These are phyloP conservation scores for Ophthalmolycus amberensis DNA, from an alignment of 2,113 vertebrate species.

Conservation along the genomic window DNA sequence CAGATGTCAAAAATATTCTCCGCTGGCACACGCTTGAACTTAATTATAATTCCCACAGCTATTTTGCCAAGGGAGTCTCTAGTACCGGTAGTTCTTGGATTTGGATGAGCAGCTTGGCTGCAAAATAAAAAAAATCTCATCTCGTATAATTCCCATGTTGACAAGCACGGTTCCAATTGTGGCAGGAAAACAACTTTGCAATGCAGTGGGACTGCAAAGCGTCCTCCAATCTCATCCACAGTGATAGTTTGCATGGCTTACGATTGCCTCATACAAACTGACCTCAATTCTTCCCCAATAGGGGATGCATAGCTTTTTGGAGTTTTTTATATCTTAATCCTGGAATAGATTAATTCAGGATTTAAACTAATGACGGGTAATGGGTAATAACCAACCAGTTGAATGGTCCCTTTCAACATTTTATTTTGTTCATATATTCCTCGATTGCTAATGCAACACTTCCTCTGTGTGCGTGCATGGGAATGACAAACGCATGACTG, in stretches of 20 bases:
- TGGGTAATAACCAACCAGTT: background rate
- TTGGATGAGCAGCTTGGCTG: conserved; percentile 26
- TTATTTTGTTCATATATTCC: background rate
- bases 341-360: background rate
- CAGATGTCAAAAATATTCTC: conserved; percentile 1
- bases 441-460: background rate
- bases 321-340: conserved; percentile 27
- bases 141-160: conserved; percentile 35
- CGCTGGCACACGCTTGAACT: background rate
- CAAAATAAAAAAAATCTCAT: conserved; percentile 11
- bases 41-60: conserved; percentile 8
- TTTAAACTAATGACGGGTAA: background rate
- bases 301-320: conserved; percentile 1
- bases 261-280: background rate
- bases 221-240: conserved; percentile 1
- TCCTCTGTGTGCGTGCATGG: background rate
- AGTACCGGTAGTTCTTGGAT: conserved; percentile 18
- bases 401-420: background rate
- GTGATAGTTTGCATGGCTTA: conserved; percentile 11
- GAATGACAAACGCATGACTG: conserved; percentile 12
- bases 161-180: conserved; percentile 16
- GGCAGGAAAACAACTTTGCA: conserved; percentile 9
- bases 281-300: conserved; percentile 17
- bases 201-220: background rate
- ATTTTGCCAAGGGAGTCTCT: conserved; percentile 2